Evolutionary conservation across 37 sponge, comb jelly and placozoan species (phyloP), one percentile per base, ranked within the genome.

Genomic region (Mnemiopsis leidyi): DNA sequence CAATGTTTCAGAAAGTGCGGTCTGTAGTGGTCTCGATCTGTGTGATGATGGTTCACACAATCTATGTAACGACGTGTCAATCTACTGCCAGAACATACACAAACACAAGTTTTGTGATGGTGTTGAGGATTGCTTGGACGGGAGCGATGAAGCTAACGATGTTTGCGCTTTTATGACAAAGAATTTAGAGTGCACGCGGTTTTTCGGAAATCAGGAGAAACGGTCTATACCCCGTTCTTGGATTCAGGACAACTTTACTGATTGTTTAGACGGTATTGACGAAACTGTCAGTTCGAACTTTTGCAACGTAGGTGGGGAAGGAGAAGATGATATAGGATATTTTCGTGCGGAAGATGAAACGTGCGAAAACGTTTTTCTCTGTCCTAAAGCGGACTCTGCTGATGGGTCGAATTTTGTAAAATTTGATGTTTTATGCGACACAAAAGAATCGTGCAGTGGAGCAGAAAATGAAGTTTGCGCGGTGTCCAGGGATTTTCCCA

Each of bases 21-120:
- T 82, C 29, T 82, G 82, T 34, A 30, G 38, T 20, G 23, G 23
- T 7, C 5, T 32, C 23, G 1, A 29, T 23, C 35, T 82, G 36
- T 82, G 82, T 82, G 82, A 82, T 34, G 82, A 82, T 34, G 9
- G 3, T 23, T 36, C 29, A 34, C 36, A 82, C 2, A 82, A 82
- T 3, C 2, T 13, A 1, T 82, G 82, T 36, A 82, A 9, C 2
- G 82, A 18, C 7, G 82, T 30, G 9, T 29, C 82, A 13, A 13
- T 7, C 2, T 13, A 13, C 23, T 82, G 82, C 36, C 29, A 5
- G 37, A n/a, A n/a, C n/a, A 36, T 82, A 1, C 82, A 82, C 23
- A 82, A 82, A 34, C 82, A 82, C 29, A 31, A 82, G 23, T 7
- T 82, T 7, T 82, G 82, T 34, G 82, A 82, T 34, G 7, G 82